These are phyloP conservation scores for Mystacides longicornis DNA, from an alignment of 2,888 invertebrate species.

Conservation along the genomic window DNA sequence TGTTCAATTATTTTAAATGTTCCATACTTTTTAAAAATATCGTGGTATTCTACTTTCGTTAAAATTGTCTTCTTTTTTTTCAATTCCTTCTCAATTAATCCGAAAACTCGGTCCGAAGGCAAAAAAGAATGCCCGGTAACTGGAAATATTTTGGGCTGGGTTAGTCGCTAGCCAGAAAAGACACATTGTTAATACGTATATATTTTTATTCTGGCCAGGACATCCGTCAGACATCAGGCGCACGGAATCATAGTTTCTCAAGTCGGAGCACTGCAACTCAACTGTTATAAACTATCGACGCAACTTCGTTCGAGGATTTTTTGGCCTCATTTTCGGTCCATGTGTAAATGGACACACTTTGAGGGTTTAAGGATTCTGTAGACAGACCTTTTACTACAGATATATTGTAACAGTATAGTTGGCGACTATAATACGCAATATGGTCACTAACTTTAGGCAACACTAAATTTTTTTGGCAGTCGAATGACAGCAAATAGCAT, in stretches of 20 bases:
- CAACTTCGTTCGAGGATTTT: background rate
- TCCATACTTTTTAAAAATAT: background rate
- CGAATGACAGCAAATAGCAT: background rate
- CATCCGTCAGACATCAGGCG: background rate
- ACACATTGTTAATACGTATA: background rate
- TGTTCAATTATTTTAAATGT: background rate
- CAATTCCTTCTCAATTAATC: background rate
- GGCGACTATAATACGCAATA: constrained; percentile 2
- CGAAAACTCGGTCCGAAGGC: background rate
- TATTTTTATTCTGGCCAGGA: background rate
- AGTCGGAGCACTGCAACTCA: background rate
- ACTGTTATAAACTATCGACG: background rate
- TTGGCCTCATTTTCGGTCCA: background rate
- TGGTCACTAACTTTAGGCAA: constrained; percentile 1
- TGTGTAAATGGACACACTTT: background rate
- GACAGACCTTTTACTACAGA: background rate
- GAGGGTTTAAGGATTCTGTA: background rate
- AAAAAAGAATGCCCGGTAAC: background rate
- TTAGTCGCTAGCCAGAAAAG: background rate
- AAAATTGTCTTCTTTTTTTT: background rate
- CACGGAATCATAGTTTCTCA: background rate
- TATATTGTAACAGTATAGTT: background rate
- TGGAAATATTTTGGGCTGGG: background rate
- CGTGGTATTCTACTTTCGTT: background rate
- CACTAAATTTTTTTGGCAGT: constrained; percentile 2